Evolutionary conservation across 2,797 vertebrate species (phyloP), one percentile per base, ranked within the genome.

Genomic region (Tenualosa ilisha): DNA sequence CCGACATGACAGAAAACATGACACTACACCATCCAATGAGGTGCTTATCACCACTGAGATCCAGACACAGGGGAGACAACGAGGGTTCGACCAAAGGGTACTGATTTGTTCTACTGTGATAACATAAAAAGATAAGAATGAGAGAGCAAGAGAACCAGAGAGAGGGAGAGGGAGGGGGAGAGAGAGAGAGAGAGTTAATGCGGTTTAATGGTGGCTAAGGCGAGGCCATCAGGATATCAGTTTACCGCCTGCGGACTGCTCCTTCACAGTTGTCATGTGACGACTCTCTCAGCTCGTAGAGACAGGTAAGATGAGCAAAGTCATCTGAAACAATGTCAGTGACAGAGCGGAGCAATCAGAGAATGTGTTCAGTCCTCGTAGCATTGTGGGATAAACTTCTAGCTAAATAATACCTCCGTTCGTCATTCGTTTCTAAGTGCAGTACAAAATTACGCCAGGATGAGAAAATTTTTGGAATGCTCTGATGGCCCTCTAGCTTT

Each of bases 71-170:
- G 68, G 68, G 37, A 65, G 37, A 75, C 68, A 40, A 12, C 26
- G 51, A 31, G 65, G 65, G 22, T 24, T 3, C 6, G 12, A 15
- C 31, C 65, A 17, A 12, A 40, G 31, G 37, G 68, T 75, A 37
- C 15, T 75, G 68, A 75, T 75, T 75, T 43, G 68, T 43, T 43
- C 37, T 17, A 75, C 13, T 17, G 68, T 75, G 68, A 75, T 75
- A 17, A 43, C 31, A 75, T 17, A 17, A 6, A 75, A 54, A 13
- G 53, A 54, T 54, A 54, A 54, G 53, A 54, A 12, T 17, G 53
- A 12, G 26, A 37, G 12, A 11, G 24, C 3, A 2, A 54, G n/a
- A 22, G 79, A 7, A 8, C 46, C 46, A 82, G 15, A 82, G 22
- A 31, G 24, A 86, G 75, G 20, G 50, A 63, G 37, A 84, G 6